Evolutionary conservation across 1,140 invertebrate species (phyloP).

Genomic region (Bombus soroeensis): DNA sequence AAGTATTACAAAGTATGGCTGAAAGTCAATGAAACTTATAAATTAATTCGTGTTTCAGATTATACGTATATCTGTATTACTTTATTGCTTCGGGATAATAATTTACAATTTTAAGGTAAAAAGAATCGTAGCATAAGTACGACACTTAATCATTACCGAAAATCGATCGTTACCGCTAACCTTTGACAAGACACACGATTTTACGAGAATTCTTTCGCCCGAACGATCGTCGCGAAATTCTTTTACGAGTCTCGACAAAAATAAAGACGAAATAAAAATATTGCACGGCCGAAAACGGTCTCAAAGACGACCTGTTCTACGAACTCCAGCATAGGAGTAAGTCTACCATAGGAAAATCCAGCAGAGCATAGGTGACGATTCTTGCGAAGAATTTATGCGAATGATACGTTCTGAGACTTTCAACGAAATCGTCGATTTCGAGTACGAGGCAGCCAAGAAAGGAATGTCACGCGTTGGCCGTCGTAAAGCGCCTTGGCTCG

Average conservation of each 20-base stretch:
- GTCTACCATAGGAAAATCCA: not conserved
- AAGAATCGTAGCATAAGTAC: not conserved
- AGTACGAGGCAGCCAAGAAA: not conserved
- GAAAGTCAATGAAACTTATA: not conserved
- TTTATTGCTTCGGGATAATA: not conserved
- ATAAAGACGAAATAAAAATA: not conserved
- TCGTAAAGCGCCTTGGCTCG: conserved; percentile 43
- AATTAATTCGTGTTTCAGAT: not conserved
- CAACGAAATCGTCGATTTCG: conserved; percentile 9
- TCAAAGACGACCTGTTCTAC: not conserved
- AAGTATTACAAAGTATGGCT: too few relatives aligned
- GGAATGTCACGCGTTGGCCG: not conserved
- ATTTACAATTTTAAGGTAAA: not conserved
- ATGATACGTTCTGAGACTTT: not conserved
- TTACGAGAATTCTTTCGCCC: conserved; percentile 3
- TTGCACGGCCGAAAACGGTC: not conserved
- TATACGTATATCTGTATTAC: not conserved
- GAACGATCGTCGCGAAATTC: not conserved
- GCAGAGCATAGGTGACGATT: not conserved
- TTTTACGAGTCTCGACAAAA: conserved; percentile 24
- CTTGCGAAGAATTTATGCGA: conserved; percentile 3
- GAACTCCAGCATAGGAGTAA: too few relatives aligned
- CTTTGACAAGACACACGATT: not conserved
- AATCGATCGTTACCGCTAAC: not conserved
- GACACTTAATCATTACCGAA: not conserved